Base-by-base conservation (phyloP, 2,113 vertebrate species). In the Promerops cafer region DNA sequence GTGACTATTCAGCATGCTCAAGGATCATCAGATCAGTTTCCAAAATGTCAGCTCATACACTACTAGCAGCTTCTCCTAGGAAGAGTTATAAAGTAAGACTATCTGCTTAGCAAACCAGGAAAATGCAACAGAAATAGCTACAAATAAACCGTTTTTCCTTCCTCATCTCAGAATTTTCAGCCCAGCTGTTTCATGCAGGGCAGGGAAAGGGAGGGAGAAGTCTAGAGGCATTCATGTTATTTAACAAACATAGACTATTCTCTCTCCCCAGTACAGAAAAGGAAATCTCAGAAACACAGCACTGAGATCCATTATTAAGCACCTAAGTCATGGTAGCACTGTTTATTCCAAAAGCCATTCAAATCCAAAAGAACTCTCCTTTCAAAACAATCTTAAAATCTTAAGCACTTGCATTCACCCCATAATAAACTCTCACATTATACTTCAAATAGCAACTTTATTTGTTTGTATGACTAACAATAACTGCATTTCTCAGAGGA, bases 261-360 rank as follows among this genome's bases (percentile, higher is more conserved):
- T 33, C 26, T 83, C 52, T 54, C 33, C 56, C 91, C 28, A 27
- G 33, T 69, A 45, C 20, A 75, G 60, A 70, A 83, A 57, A 85
- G 16, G 14, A 35, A 71, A 57, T 49, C 74, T 81, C 83, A 75
- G 37, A 78, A 91, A 83, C 24, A 27, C 4, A 10, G 37, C 56
- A 50, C 42, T 60, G 81, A 86, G 39, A 70, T 33, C 65, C 26
- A 35, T 52, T 47, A 92, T 35, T 35, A 89, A 68, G 28, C 22
- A 86, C 8, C 15, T 52, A 37, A 30, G 37, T 7, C 6, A 0
- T 40, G 17, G 37, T 42, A 78, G 44, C 0, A 0, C 31, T 28
- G 15, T 49, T 68, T 76, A 89, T 53, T 70, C 45, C 60, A 87
- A 93, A 83, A 22, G 12, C 16, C 24, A 50, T 76, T 81, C 44